phyloP scores from a whole-genome alignment of 1,140 invertebrate genomes.

The Microplitis mediator region DNA sequence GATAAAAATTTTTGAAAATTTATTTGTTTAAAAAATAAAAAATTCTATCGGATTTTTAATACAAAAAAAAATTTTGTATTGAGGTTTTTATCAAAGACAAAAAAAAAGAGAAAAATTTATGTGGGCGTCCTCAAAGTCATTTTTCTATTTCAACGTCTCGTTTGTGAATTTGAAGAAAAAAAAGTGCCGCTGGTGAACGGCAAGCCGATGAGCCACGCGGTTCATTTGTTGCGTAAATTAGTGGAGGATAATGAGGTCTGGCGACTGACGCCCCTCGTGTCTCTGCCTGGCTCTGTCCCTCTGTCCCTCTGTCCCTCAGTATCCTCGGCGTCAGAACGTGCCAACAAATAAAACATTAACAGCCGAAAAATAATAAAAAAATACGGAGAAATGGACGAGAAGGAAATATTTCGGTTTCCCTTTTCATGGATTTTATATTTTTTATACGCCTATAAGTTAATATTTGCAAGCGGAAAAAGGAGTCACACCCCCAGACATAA shows the following conservation, averaged over 20 bases:
- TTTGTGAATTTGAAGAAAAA: neutral
- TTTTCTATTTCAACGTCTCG: neutral
- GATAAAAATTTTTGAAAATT: too few relatives aligned
- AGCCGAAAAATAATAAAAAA: neutral
- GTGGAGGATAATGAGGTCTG: slow-evolving; percentile 51
- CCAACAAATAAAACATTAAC: neutral
- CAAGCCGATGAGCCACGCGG: slow-evolving; percentile 11
- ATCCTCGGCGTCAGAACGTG: slow-evolving; percentile 17
- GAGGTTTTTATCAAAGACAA: neutral
- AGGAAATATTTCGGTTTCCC: neutral
- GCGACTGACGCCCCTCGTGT: slow-evolving; percentile 31
- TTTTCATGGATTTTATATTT: neutral
- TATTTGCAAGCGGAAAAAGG: slow-evolving; percentile 17
- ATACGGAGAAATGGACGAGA: neutral
- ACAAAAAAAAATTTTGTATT: neutral
- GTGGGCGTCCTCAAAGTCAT: neutral
- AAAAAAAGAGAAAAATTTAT: neutral
- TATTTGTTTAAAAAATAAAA: too few relatives aligned
- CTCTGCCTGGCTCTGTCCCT: too few relatives aligned
- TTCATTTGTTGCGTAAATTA: slow-evolving; percentile 51
- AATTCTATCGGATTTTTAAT: too few relatives aligned
- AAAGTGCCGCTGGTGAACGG: neutral
- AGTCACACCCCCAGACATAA: slow-evolving; percentile 25
- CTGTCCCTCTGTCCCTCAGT: too few relatives aligned
- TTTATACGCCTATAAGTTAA: neutral